Base-by-base conservation (phyloP, 2,888 invertebrate species). In the Lomographa bimaculata region DNA sequence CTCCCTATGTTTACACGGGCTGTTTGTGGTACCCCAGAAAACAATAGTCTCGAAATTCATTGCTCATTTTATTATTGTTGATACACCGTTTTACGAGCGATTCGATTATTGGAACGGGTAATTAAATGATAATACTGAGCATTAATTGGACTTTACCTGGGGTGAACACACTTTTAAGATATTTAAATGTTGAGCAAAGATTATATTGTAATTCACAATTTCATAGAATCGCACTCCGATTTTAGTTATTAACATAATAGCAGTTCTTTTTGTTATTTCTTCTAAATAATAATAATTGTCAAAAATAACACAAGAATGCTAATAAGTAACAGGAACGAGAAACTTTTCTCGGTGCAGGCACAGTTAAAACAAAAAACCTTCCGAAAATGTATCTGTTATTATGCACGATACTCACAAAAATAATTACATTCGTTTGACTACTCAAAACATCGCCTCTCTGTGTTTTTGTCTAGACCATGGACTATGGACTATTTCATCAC, bases 11-110 rank as follows among this genome's bases (percentile, higher is more conserved):
- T 86, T 87, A 81, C 85, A 73, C 76, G 71, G 87, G 85, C 72
- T 84, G 89, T 85, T 87, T 87, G 86, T 83, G 82, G 84, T 84
- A 75, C 81, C 85, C n/a, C 84, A 83, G 84, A 83, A 86, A 87
- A 89, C 89, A 89, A 89, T 89, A 81, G 86, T 87, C 85, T 81
- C 80, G 71, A 83, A 85, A 87, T 86, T 87, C 86, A 86, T 89
- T 89, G 87, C 85, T 82, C 86, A 81, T 89, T 89, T 89, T 87
- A 89, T 89, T 89, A 89, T 85, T 89, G 87, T 89, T 85, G 72
- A 81, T 84, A 83, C 80, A 73, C 80, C 86, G 77, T 84, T 89
- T 85, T 86, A 86, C 79, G 85, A 77, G 74, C 81, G 72, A 83
- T 85, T 86, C 86, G 85, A 87, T 85, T 87, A 89, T 87, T 87